Evolutionary conservation across 2,888 invertebrate species (phyloP).

Genomic region (Morpho achilles): DNA sequence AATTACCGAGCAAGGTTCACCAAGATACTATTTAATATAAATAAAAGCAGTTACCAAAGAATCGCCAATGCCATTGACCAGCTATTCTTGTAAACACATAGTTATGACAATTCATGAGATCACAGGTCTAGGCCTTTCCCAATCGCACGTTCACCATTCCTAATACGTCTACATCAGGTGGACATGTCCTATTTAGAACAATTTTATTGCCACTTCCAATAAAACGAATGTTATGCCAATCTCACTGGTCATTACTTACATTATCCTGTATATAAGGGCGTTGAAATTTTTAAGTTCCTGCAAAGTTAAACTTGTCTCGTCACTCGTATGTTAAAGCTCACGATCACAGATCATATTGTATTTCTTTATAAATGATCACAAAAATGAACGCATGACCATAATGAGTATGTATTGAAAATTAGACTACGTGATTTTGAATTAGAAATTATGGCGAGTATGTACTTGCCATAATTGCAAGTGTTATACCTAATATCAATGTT

Average conservation of each 20-base stretch:
- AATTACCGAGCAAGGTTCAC: too few species aligned
- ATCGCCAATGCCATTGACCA: conserved; percentile 17
- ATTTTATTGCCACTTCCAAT: conserved; percentile 15
- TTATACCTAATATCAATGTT: not conserved
- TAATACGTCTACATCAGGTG: conserved; percentile 65
- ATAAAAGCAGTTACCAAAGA: conserved; percentile 17
- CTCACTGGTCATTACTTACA: conserved; percentile 21
- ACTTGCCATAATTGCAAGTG: not conserved
- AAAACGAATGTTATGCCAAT: conserved; percentile 13
- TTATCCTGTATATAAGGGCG: conserved; percentile 17
- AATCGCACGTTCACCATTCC: conserved; percentile 54
- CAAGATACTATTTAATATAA: not conserved
- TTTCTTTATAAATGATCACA: conserved; percentile 60
- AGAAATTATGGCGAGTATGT: conserved; percentile 23
- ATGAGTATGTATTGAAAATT: conserved; percentile 19
- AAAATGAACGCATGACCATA: conserved; percentile 64
- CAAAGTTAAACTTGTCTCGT: conserved; percentile 29
- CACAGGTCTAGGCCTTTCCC: conserved; percentile 42
- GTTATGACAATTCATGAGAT: conserved; percentile 27
- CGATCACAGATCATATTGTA: conserved; percentile 58
- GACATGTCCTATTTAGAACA: conserved; percentile 44
- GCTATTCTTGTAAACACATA: conserved; percentile 20
- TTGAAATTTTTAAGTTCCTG: not conserved
- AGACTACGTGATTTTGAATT: conserved; percentile 29
- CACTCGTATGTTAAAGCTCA: conserved; percentile 57